phyloP scores from a whole-genome alignment of 2,113 vertebrate species.

The Origma solitaria region DNA sequence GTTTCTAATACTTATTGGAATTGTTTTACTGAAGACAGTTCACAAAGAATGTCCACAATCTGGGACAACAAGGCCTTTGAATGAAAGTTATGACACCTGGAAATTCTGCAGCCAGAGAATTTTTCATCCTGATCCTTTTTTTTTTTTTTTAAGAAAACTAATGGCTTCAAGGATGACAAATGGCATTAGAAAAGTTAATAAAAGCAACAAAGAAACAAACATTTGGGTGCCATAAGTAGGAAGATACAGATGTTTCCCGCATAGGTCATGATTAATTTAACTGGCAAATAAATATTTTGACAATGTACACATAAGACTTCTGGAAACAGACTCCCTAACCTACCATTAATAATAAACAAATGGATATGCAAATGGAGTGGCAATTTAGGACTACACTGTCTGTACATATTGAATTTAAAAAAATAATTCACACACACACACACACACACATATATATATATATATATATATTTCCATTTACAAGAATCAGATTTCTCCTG shows the following conservation, averaged over 20 bases:
- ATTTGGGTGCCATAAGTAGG: background rate
- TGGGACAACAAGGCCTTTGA: background rate
- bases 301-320: background rate
- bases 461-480: background rate
- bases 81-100: background rate
- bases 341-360: background rate
- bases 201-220: background rate
- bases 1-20: background rate
- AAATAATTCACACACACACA: background rate
- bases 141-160: background rate
- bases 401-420: background rate
- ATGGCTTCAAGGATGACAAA: background rate
- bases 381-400: background rate
- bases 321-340: background rate
- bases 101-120: background rate
- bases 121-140: background rate
- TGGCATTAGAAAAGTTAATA: background rate
- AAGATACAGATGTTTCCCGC: background rate
- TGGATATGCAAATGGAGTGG: background rate
- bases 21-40: background rate
- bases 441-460: background rate
- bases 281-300: background rate
- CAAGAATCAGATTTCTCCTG: background rate
- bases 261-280: background rate
- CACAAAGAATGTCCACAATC: background rate